Evolutionary conservation across 92 coral and sea anemone species (phyloP), one percentile per base, ranked within the genome.

Genomic region (Zoanthus sociatus): DNA sequence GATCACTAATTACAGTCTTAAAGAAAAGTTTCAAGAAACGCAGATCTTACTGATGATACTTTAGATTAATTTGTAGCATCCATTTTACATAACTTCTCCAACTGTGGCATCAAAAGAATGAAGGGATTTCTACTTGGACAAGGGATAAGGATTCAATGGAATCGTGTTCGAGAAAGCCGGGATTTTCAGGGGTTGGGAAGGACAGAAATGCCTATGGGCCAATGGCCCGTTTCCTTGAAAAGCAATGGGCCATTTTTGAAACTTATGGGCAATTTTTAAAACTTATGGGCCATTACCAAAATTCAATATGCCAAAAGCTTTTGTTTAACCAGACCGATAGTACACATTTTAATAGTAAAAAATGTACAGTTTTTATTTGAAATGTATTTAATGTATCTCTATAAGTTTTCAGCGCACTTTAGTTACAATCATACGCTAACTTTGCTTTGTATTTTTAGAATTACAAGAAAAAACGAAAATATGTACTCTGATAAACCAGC

Each of bases 31-130:
- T 71, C 86, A 21, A 6, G 86, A 82, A 31, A 82, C 66, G 42
- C 73, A 60, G 56, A 82, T 66, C 26, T 82, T 37, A 60, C 76
- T 45, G 71, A 79, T 46, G 86, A 37, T 11, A 26, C 54, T 47
- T 45, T 47, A 33, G 77, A 61, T 47, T 30, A 31, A 3, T 46
- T 50, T 26, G 47, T 83, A 0, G 45, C 78, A 46, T 56, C 78
- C 42, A 75, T 70, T 63, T 83, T 46, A 9, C 78, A 70, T 7
- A 69, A 53, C 30, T 84, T 84, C 73, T 79, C 79, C 18, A 71
- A 83, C 73, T 89, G 91, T 89, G 88, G 91, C 15, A 89, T 89
- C 13, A 51, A 78, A 12, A 89, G 91, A 64, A 89, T 89, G 91
- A 89, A 89, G 55, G 88, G 91, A n/a, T 83, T 89, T 64, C 58